Percentiles rank a stretch among this genome's conserved stretches.
Conservation (phyloP, 2,797 vertebrate species). For the Zenarchopterus dispar region DNA sequence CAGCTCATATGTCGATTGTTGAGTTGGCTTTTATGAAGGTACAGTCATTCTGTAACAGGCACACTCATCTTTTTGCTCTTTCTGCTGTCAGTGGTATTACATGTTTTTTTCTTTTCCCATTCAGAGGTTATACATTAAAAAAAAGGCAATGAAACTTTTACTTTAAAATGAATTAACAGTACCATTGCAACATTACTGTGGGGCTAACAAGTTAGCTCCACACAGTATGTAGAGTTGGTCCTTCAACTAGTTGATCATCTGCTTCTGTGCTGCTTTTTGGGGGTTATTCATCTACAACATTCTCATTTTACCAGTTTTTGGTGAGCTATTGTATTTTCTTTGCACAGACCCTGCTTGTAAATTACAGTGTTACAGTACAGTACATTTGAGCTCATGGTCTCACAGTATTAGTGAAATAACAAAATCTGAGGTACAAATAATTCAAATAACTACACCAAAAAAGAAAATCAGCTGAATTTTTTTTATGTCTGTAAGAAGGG, state of each 20-base stretch:
- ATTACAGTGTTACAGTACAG: constrained; percentile 7
- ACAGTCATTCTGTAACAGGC: constrained; percentile 45
- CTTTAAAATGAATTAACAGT: constrained; percentile 26
- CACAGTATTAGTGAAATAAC: constrained; percentile 17
- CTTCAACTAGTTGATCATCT: constrained; percentile 16
- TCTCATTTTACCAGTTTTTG: constrained; percentile 9
- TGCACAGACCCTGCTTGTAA: constrained; percentile 15
- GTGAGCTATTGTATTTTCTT: constrained; percentile 26
- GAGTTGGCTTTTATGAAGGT: constrained; percentile 38
- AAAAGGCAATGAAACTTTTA: constrained; percentile 42
- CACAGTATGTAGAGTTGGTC: constrained; percentile 23
- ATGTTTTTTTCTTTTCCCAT: constrained; percentile 39
- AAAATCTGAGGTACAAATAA: constrained; percentile 26
- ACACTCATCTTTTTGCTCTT: constrained; percentile 45
- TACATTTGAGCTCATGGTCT: constrained; percentile 12
- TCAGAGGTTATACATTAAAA: constrained; percentile 28
- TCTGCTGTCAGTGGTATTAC: constrained; percentile 42
- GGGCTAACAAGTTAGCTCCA: constrained; percentile 23
- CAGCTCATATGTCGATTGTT: constrained; percentile 31
- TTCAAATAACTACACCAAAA: constrained; percentile 21
- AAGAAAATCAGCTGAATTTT: constrained; percentile 20
- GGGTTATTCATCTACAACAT: constrained; percentile 15
- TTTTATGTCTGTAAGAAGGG: constrained; percentile 33
- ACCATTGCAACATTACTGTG: constrained; percentile 10
- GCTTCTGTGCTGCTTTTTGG: neutral